These are phyloP conservation scores for Halictus rubicundus DNA, from an alignment of 1,140 invertebrate species.

Conservation along the genomic window DNA sequence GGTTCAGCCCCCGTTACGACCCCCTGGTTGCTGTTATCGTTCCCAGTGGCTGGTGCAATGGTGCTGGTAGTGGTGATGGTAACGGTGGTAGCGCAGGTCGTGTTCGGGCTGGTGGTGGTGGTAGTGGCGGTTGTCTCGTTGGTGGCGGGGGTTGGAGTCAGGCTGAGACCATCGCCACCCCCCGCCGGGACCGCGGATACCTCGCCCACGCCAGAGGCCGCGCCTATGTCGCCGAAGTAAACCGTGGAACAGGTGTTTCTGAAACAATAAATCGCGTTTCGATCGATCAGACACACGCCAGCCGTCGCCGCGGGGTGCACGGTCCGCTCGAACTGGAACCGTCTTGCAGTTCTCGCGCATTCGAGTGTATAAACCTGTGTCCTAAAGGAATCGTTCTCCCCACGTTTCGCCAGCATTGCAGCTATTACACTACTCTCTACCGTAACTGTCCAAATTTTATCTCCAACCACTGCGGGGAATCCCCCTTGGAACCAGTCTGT, in stretches of 20 bases:
- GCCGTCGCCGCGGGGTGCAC: too few species aligned
- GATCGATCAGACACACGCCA: too few species aligned
- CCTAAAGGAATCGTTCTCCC: too few species aligned
- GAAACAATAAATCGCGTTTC: constrained; percentile 36
- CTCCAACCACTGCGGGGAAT: too few species aligned
- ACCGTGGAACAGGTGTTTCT: constrained; percentile 74
- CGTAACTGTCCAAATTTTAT: too few species aligned
- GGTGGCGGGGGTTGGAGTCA: constrained; percentile 59
- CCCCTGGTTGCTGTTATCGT: constrained; percentile 51
- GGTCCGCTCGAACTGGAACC: too few species aligned
- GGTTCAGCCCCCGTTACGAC: constrained; percentile 62
- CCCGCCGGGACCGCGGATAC: constrained; percentile 63
- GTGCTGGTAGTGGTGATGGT: constrained; percentile 47
- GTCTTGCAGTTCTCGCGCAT: too few species aligned
- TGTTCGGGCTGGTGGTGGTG: constrained; percentile 42
- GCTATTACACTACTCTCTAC: too few species aligned
- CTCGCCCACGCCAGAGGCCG: constrained; percentile 67
- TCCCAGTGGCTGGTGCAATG: constrained; percentile 31
- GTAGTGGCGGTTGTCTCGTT: constrained; percentile 29
- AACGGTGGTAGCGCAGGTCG: constrained; percentile 34
- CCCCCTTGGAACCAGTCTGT: too few species aligned
- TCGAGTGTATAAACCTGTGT: too few species aligned
- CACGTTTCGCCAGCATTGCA: too few species aligned
- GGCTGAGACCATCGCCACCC: constrained; percentile 62
- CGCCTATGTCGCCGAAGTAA: constrained; percentile 73